A percentile compares a stretch with the other conserved stretches of the same genome.
These are phyloP conservation scores for Autographa pulchrina DNA, from an alignment of 2,888 invertebrate genomes.

Conservation along the genomic window DNA sequence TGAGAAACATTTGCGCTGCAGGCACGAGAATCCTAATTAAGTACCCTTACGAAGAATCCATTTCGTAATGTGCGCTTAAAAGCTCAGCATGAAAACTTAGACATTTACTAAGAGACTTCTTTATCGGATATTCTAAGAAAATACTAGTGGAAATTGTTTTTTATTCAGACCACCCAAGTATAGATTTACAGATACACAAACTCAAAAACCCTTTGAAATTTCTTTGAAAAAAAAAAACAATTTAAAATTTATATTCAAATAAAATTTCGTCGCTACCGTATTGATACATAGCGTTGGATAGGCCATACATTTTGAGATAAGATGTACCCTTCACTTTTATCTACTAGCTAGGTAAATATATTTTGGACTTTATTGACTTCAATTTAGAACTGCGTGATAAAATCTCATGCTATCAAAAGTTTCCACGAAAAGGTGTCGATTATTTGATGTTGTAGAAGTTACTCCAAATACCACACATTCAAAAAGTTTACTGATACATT, in stretches of 20 bases:
- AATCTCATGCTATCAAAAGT: constrained; percentile 43
- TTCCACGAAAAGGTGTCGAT: constrained; percentile 28
- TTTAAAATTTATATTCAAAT: constrained; percentile 27
- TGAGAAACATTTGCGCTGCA: no score
- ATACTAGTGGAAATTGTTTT: not conserved
- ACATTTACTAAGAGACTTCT: not conserved
- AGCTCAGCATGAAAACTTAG: no score
- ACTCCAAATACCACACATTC: not conserved
- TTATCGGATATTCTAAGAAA: not conserved
- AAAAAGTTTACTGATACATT: not conserved
- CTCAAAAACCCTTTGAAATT: not conserved
- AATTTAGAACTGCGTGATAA: constrained; percentile 50
- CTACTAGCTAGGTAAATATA: constrained; percentile 40
- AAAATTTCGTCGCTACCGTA: constrained; percentile 21
- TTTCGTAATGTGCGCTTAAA: no score
- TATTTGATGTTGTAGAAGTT: constrained; percentile 6
- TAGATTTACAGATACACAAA: not conserved
- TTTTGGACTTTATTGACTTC: constrained; percentile 43
- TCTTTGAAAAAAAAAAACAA: constrained; percentile 18
- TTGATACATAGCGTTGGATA: constrained; percentile 25
- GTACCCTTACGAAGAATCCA: no score
- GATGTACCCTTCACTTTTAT: constrained; percentile 36
- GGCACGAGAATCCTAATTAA: no score
- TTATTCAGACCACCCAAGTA: no score
- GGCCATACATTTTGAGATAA: constrained; percentile 53